These are phyloP conservation scores for Pterostichus niger DNA, from an alignment of 2,888 invertebrate genomes.

Conservation along the genomic window DNA sequence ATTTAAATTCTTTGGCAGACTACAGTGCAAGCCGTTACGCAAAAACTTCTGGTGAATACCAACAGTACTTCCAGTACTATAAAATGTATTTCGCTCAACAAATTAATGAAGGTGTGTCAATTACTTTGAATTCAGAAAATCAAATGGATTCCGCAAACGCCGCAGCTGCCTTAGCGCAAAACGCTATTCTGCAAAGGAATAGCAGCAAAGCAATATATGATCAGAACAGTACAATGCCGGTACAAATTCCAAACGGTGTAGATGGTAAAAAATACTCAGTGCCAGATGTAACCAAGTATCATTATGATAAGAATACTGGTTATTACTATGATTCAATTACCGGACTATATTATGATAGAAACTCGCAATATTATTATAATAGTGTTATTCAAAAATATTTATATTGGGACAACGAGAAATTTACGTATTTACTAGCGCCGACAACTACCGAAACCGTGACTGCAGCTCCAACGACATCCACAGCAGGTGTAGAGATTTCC, in stretches of 20 bases:
- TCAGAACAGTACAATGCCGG: slow-evolving; percentile 73
- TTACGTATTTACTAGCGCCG: slow-evolving; percentile 81
- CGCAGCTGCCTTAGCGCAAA: slow-evolving; percentile 93
- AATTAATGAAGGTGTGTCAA: slow-evolving; percentile 80
- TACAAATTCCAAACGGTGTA: slow-evolving; percentile 81
- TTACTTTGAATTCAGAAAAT: slow-evolving; percentile 78
- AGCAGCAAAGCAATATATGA: slow-evolving; percentile 76
- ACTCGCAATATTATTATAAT: slow-evolving; percentile 97
- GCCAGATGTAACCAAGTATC: slow-evolving; percentile 95
- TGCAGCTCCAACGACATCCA: slow-evolving; percentile 68
- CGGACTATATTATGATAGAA: slow-evolving; percentile 97
- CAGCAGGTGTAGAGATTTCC: slow-evolving; percentile 68
- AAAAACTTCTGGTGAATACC: slow-evolving; percentile 84
- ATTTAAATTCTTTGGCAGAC: slow-evolving; percentile 86
- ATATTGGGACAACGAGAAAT: slow-evolving; percentile 93
- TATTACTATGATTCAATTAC: slow-evolving; percentile 97
- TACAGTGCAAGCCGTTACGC: slow-evolving; percentile 88
- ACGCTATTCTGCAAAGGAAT: slow-evolving; percentile 87
- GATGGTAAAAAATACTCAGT: slow-evolving; percentile 85
- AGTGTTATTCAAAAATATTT: slow-evolving; percentile 93
- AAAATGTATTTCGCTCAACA: slow-evolving; percentile 86
- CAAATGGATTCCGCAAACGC: slow-evolving; percentile 89
- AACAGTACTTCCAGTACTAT: slow-evolving; percentile 85
- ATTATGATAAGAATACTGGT: slow-evolving; percentile 96
- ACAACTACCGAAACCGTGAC: slow-evolving; percentile 72